phyloP scores from a whole-genome alignment of 2,888 invertebrate species.

The Parnassius glacialis region DNA sequence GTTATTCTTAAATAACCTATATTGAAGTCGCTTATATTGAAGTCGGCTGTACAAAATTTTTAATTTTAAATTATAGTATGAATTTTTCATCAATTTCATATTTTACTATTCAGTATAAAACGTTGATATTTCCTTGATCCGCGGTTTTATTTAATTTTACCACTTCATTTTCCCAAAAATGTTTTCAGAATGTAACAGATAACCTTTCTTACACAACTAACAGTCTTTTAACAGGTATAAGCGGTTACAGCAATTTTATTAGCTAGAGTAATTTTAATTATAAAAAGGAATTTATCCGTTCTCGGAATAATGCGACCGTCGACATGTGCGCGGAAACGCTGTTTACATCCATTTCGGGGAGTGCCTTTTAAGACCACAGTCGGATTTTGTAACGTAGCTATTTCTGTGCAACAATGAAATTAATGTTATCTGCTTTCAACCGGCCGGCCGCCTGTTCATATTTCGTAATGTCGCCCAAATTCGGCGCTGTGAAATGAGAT shows the following conservation, averaged over 20 bases:
- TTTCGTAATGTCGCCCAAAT: constrained; percentile 44
- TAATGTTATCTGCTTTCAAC: neutral
- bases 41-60: no score
- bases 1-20: no score
- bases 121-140: neutral
- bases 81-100: no score
- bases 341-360: constrained; percentile 67
- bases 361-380: constrained; percentile 59
- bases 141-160: neutral
- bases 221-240: no score
- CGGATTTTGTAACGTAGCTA: constrained; percentile 52
- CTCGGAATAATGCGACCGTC: constrained; percentile 26
- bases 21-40: no score
- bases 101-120: no score
- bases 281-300: constrained; percentile 28
- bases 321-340: constrained; percentile 68
- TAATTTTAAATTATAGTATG: no score
- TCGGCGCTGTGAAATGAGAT: neutral
- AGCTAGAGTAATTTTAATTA: constrained; percentile 13
- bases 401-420: constrained; percentile 5
- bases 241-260: no score
- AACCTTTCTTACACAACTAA: no score
- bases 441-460: constrained; percentile 24
- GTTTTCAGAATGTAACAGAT: no score
- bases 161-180: no score